These are phyloP conservation scores for Triops longicaudatus DNA, from an alignment of 1,140 invertebrate species.

Conservation along the genomic window DNA sequence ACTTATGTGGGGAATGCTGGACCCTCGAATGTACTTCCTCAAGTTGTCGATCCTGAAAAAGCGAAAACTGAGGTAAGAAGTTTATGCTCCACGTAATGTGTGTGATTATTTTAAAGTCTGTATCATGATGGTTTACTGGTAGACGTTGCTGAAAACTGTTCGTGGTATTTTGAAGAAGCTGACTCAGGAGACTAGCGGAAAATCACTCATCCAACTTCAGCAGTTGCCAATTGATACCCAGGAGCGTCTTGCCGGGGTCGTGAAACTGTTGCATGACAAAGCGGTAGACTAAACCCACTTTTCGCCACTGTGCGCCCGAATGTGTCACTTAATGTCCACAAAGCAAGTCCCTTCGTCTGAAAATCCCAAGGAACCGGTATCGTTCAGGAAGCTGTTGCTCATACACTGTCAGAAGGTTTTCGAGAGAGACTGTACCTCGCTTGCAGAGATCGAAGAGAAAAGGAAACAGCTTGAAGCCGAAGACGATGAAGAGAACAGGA, in stretches of 20 bases:
- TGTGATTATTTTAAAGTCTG: no score
- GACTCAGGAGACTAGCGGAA: conserved; percentile 85
- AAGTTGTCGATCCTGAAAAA: conserved; percentile 50
- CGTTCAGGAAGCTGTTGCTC: conserved; percentile 72
- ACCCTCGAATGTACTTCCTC: conserved; percentile 40
- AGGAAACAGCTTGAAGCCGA: conserved; percentile 54
- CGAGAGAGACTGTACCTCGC: conserved; percentile 59
- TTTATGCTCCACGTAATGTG: no score
- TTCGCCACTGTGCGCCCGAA: conserved; percentile 76
- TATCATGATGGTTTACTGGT: conserved; percentile 32
- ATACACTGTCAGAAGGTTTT: conserved; percentile 80
- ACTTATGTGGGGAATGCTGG: neutral
- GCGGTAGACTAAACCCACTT: conserved; percentile 91
- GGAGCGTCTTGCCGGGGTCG: conserved; percentile 69
- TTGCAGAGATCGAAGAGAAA: conserved; percentile 46
- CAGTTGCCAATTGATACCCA: conserved; percentile 68
- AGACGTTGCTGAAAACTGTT: conserved; percentile 71
- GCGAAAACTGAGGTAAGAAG: conserved; percentile 49
- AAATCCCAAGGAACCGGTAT: conserved; percentile 44
- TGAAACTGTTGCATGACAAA: conserved; percentile 88
- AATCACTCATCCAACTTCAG: conserved; percentile 65
- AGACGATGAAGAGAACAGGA: conserved; percentile 44
- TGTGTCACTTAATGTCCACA: conserved; percentile 58
- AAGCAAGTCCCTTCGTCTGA: conserved; percentile 47
- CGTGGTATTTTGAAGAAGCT: conserved; percentile 87